Evolutionary conservation across 1,140 invertebrate species (phyloP), one percentile per base, ranked within the genome.

Genomic region (Brachionus asplanchnoidis): DNA sequence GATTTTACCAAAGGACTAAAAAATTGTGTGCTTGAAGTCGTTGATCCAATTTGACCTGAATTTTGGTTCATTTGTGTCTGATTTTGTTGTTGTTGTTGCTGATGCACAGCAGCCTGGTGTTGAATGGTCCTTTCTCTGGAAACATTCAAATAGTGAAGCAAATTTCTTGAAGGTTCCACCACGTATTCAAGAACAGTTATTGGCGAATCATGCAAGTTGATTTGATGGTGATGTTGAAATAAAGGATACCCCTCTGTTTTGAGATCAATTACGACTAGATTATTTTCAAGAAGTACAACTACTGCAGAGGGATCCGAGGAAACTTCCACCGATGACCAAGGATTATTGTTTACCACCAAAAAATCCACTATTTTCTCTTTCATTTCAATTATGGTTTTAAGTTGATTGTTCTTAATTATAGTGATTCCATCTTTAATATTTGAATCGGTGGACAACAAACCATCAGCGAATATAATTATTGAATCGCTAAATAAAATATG

Each of bases 161-260:
- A 26, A 60, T 26, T 40, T 23, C 23, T 65, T 2, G 53, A 60
- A 7, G 79, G 79, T 7, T 60, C 53, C 5, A 82, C 53, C 12
- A 68, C 14, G 32, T 82, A 82, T 36, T 82, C 79, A 12, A 82
- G 7, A 5, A 60, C 32, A 68, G 97, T 98, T 83, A 99, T 96
- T 42, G 96, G 94, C 79, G 95, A 97, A 91, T 98, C 97, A 90
- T 99, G 97, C 86, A 99, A 93, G 91, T 99, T 97, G 96, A 99
- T 98, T 56, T 97, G 95, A 92, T 99, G 98, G 65, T 97, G 98
- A 92, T 98, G 98, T 90, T 99, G 96, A 91, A 98, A 97, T 90
- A 96, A 97, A 14, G 97, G 97, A 91, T 98, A 99, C 6, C 97
- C 97, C 68, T 93, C 93, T 56, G 95, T 94, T 88, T 94, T 93